Percentiles rank a stretch among this genome's conserved stretches.
Evolutionary conservation across 2,888 invertebrate species (phyloP).

Genomic region (Balanococcus diminutus): DNA sequence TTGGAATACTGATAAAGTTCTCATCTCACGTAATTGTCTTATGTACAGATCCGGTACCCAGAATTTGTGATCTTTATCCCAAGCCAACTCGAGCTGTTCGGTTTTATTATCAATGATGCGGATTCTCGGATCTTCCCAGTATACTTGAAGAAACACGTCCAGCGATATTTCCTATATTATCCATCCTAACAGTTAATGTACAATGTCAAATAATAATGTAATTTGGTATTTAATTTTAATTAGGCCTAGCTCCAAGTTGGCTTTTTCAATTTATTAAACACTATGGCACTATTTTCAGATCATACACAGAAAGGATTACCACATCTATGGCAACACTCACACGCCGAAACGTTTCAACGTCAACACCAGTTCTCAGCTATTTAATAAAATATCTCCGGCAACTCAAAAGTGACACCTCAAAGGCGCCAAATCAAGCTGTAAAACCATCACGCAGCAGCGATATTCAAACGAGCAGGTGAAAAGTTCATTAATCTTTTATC

Average conservation of each 20-base stretch:
- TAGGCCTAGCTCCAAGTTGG: not conserved
- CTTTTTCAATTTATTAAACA: not conserved
- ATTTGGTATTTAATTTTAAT: not conserved
- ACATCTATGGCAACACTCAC: too few species aligned
- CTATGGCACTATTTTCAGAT: too few species aligned
- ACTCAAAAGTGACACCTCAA: not conserved
- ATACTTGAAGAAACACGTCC: conserved; percentile 71
- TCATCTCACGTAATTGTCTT: conserved; percentile 70
- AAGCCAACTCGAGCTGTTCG: conserved; percentile 61
- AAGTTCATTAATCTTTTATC: conserved; percentile 2
- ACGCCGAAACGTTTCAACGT: too few species aligned
- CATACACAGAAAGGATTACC: too few species aligned
- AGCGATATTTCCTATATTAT: conserved; percentile 68
- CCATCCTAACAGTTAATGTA: conserved; percentile 52
- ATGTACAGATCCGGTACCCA: conserved; percentile 72
- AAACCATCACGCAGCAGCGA: not conserved
- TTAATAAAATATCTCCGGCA: too few species aligned
- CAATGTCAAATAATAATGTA: conserved; percentile 41
- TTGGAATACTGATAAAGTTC: conserved; percentile 68
- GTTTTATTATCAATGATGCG: conserved; percentile 60
- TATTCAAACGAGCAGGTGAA: not conserved
- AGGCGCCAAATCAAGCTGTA: not conserved
- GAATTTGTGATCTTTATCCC: conserved; percentile 61
- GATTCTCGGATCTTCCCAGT: conserved; percentile 68
- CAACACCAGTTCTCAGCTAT: too few species aligned